Evolutionary conservation across 64 coral and sea anemone genomes (phyloP).

Genomic region (Pocillopora verrucosa): DNA sequence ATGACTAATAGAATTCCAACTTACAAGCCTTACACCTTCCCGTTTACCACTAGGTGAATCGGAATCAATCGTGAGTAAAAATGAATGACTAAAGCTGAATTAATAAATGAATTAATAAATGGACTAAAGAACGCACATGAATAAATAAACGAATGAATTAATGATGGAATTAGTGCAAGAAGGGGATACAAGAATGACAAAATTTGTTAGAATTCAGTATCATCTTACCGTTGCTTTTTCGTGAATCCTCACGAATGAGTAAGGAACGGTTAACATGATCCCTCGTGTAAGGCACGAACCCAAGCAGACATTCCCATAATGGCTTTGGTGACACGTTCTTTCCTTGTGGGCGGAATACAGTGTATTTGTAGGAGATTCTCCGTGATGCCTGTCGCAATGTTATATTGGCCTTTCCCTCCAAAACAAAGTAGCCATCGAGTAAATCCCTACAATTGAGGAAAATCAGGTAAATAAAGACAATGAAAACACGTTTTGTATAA

Average conservation of each 20-base stretch:
- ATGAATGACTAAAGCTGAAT: background rate
- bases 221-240: background rate
- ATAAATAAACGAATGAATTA: too few species aligned
- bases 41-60: too few species aligned
- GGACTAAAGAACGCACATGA: too few species aligned
- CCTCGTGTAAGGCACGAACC: background rate
- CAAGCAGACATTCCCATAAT: conserved; percentile 48
- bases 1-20: too few species aligned
- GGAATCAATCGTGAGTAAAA: too few species aligned
- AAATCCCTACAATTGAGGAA: background rate
- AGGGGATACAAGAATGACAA: background rate
- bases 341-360: background rate
- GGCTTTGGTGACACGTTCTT: background rate
- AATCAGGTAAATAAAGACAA: too few species aligned
- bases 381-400: background rate
- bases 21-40: too few species aligned
- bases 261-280: conserved; percentile 43
- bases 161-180: background rate
- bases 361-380: conserved; percentile 42
- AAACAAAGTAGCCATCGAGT: background rate
- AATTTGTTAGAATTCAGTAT: too few species aligned
- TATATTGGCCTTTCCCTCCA: conserved; percentile 1
- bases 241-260: background rate
- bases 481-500: too few species aligned
- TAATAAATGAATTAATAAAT: too few species aligned